Evolutionary conservation across 2,113 vertebrate genomes (phyloP).

Genomic region (Sturnus vulgaris): DNA sequence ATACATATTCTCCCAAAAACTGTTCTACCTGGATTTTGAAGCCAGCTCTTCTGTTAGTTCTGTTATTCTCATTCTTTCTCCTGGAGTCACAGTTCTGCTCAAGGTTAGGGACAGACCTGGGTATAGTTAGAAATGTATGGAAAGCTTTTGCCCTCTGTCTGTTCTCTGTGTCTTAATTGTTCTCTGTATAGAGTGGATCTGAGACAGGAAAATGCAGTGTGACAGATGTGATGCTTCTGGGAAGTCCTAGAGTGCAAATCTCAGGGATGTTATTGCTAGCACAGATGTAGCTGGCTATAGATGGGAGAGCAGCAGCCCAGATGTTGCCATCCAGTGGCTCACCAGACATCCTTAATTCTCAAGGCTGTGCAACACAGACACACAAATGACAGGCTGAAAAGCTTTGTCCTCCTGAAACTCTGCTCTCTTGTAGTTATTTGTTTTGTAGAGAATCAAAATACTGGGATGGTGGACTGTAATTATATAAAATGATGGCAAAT

Average conservation of each 20-base stretch:
- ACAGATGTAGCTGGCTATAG: not conserved
- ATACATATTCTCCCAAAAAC: rapidly evolving
- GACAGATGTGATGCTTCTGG: not conserved
- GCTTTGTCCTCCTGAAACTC: not conserved
- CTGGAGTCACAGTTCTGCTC: not conserved
- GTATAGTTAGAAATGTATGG: not conserved
- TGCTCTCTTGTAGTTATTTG: not conserved
- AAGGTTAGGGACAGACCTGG: not conserved
- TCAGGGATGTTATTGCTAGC: not conserved
- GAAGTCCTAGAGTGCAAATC: not conserved
- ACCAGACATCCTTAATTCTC: not conserved
- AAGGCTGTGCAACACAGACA: not conserved
- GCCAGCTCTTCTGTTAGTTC: not conserved
- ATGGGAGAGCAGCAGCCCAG: not conserved
- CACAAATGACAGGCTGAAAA: not conserved
- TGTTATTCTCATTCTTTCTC: not conserved
- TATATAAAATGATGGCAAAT: not conserved
- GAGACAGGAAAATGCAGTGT: not conserved
- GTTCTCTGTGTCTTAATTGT: not conserved
- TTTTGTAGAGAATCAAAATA: not conserved
- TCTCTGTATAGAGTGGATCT: not conserved
- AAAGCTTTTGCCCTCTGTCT: not conserved
- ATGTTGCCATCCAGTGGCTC: not conserved
- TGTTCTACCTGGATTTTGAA: not conserved
- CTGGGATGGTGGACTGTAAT: not conserved